Evolutionary conservation across 53 echinoderm and acorn worm species (phyloP).

Genomic region (Zoroaster sp.): DNA sequence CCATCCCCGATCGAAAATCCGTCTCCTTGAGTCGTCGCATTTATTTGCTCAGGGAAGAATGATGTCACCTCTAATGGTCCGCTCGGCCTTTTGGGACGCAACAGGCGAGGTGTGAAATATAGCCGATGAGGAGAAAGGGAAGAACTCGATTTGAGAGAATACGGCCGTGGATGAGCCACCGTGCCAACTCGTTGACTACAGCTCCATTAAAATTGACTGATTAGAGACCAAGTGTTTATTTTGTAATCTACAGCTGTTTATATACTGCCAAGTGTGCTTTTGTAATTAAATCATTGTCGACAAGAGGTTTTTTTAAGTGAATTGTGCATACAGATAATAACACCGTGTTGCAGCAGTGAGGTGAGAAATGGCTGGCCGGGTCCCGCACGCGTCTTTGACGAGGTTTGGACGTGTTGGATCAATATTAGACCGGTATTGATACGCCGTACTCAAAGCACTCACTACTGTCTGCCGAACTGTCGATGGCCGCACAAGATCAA

Average conservation of each 20-base stretch:
- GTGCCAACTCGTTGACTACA: constrained; percentile 30
- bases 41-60: constrained; percentile 53
- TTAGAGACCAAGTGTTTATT: constrained; percentile 60
- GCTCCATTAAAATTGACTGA: constrained; percentile 72
- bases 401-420: constrained; percentile 3
- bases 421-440: constrained; percentile 36
- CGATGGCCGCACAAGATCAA: constrained; percentile 12
- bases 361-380: not conserved
- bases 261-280: constrained; percentile 64
- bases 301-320: constrained; percentile 52
- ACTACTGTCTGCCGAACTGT: constrained; percentile 21
- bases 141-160: not conserved
- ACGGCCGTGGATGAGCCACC: not conserved
- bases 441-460: constrained; percentile 33
- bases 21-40: constrained; percentile 47
- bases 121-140: not conserved
- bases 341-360: not conserved
- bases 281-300: constrained; percentile 73
- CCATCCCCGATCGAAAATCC: constrained; percentile 31
- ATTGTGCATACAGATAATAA: constrained; percentile 47
- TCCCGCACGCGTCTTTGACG: constrained; percentile 6
- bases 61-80: constrained; percentile 56
- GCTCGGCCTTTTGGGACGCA: constrained; percentile 52
- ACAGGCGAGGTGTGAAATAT: constrained; percentile 43
- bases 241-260: constrained; percentile 71